Evolutionary conservation across 64 coral and sea anemone species (phyloP).

Genomic region (Stylophora pistillata): DNA sequence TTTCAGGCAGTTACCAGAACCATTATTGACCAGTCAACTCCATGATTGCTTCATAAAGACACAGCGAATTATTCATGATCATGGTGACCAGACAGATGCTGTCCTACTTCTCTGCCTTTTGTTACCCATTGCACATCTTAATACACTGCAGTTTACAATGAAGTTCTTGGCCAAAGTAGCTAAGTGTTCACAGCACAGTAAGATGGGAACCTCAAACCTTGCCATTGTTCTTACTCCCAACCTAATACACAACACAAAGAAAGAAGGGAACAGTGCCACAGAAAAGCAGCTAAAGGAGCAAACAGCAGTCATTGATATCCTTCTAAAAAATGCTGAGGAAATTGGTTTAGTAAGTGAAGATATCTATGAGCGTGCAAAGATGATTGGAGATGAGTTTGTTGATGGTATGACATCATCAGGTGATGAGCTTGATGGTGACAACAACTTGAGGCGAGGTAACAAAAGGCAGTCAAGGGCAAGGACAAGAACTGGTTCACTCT

Average conservation of each 20-base stretch:
- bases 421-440: conserved; percentile 89
- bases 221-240: conserved; percentile 97
- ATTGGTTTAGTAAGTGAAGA: conserved; percentile 86
- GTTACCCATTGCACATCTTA: conserved; percentile 77
- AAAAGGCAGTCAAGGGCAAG: conserved; percentile 60
- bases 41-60: conserved; percentile 89
- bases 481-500: conserved; percentile 87
- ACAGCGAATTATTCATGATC: conserved; percentile 58
- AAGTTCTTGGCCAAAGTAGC: conserved; percentile 93
- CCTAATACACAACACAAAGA: conserved; percentile 85
- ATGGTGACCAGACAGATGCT: conserved; percentile 63
- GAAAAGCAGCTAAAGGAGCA: conserved; percentile 94
- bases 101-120: conserved; percentile 84
- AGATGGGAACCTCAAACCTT: conserved; percentile 92
- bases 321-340: conserved; percentile 77
- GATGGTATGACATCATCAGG: conserved; percentile 92
- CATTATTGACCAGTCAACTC: conserved; percentile 78
- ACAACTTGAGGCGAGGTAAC: conserved; percentile 29
- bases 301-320: conserved; percentile 77
- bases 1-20: conserved; percentile 90
- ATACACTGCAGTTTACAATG: conserved; percentile 83
- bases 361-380: conserved; percentile 81
- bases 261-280: conserved; percentile 72
- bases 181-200: conserved; percentile 66
- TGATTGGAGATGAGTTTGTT: conserved; percentile 65